Conservation (phyloP, 2,888 invertebrate species). For the Sinohyriopsis cumingii region DNA sequence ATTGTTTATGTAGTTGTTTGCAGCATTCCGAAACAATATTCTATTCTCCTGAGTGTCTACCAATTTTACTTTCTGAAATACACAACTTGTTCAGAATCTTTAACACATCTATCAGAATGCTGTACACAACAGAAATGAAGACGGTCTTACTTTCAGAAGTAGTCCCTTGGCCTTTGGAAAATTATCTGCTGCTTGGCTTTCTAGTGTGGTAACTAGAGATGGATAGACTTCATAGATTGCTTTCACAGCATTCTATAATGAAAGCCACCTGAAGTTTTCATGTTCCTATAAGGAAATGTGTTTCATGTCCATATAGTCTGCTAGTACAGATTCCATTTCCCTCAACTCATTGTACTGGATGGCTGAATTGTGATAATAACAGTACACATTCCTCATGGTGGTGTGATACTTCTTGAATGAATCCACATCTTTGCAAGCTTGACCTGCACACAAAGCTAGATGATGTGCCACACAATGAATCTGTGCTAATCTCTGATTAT, state of each 20-base stretch:
- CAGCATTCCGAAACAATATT: constrained; percentile 19
- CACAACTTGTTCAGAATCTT: constrained; percentile 11
- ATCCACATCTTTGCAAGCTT: too few species aligned
- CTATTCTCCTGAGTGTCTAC: constrained; percentile 9
- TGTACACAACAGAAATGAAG: constrained; percentile 12
- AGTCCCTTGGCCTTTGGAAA: background rate
- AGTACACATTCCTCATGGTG: too few species aligned
- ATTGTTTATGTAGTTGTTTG: constrained; percentile 12
- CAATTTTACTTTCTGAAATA: constrained; percentile 19
- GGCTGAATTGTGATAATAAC: too few species aligned
- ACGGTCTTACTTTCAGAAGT: background rate
- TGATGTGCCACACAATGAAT: constrained; percentile 8
- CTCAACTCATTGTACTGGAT: too few species aligned
- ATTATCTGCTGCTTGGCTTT: too few species aligned
- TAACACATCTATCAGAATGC: constrained; percentile 14
- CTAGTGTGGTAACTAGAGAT: too few species aligned
- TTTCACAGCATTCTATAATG: too few species aligned
- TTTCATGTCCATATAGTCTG: too few species aligned
- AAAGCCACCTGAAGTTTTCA: too few species aligned
- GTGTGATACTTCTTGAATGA: too few species aligned
- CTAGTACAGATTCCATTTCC: background rate
- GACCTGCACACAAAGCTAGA: constrained; percentile 10
- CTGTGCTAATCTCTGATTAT: background rate
- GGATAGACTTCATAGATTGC: too few species aligned
- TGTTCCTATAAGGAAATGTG: too few species aligned